Conservation (phyloP, 1,140 invertebrate species). For the Nephotettix cincticeps region DNA sequence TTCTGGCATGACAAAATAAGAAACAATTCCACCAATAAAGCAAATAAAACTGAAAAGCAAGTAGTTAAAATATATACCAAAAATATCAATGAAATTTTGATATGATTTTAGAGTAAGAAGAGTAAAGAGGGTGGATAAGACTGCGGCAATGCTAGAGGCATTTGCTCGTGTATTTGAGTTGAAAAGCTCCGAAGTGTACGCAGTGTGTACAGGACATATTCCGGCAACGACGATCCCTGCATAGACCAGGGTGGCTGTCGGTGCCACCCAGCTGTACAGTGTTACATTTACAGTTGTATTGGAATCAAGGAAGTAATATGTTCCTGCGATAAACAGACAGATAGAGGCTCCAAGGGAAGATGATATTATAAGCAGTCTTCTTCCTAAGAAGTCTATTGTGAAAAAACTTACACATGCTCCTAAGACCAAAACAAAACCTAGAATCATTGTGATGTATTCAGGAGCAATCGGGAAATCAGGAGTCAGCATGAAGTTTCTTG, state of each 20-base stretch:
- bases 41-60: conserved; percentile 74
- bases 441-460: conserved; percentile 59
- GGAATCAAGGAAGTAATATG: conserved; percentile 60
- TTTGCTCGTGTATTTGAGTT: conserved; percentile 66
- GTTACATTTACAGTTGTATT: conserved; percentile 51
- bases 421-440: conserved; percentile 64
- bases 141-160: conserved; percentile 67
- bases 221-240: conserved; percentile 69
- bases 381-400: conserved; percentile 68
- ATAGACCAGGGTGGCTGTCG: conserved; percentile 64
- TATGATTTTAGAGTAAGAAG: conserved; percentile 76
- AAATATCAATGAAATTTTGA: conserved; percentile 51
- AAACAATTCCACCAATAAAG: conserved; percentile 60
- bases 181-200: conserved; percentile 73
- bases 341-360: conserved; percentile 32
- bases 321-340: conserved; percentile 47
- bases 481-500: conserved; percentile 62
- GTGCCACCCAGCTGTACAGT: conserved; percentile 57
- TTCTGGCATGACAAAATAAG: conserved; percentile 67
- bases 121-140: conserved; percentile 67
- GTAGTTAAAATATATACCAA: conserved; percentile 57
- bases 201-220: conserved; percentile 67
- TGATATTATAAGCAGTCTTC: conserved; percentile 61
- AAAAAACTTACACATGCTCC: conserved; percentile 61
- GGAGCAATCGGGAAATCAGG: conserved; percentile 52